Base-by-base conservation (phyloP, 2,113 vertebrate species). In the Coreoperca whiteheadi region DNA sequence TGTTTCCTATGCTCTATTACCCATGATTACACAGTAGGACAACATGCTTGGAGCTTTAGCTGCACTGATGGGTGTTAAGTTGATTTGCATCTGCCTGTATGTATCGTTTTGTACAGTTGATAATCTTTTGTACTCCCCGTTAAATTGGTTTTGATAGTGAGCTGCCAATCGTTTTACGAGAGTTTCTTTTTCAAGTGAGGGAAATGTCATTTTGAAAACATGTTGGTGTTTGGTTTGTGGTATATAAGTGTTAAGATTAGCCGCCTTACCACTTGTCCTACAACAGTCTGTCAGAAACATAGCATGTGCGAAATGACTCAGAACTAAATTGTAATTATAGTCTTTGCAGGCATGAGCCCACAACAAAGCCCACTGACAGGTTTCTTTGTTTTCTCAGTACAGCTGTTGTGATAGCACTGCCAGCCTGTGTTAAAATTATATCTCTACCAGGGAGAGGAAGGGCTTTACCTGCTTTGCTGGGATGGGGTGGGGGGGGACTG, bases 321-420 rank as follows among this genome's bases (percentile, higher is more conserved):
- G 66, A 90, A 88, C 69, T 81, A 88, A 90, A 91, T 88, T 63
- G 77, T 91, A 91, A 93, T 90, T 83, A 91, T 70, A 86, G 89
- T 73, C 83, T 87, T 88, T 74, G 90, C 64, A 53, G 87, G 73
- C 75, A 37, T 72, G 81, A 87, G 79, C 74, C 83, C 83, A 87
- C 81, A 90, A 84, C 83, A 91, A 83, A 91, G 79, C 75, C 69
- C 63, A 43, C 77, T 63, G 84, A 89, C 74, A 82, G 76, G 75
- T 84, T 89, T 87, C 78, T 86, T 91, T 92, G 81, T 90, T 91
- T 91, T 90, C 68, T 68, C 64, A 11, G 85, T 72, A 46, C 88
- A 89, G 84, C 87, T 85, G 88, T 81, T 83, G 88, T 84, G 77
- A 88, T 92, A 79, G 81, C 74, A 7, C 72, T 77, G 86, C 74